Conservation (phyloP, 2,888 invertebrate genomes). For the Ariolimax columbianus region DNA sequence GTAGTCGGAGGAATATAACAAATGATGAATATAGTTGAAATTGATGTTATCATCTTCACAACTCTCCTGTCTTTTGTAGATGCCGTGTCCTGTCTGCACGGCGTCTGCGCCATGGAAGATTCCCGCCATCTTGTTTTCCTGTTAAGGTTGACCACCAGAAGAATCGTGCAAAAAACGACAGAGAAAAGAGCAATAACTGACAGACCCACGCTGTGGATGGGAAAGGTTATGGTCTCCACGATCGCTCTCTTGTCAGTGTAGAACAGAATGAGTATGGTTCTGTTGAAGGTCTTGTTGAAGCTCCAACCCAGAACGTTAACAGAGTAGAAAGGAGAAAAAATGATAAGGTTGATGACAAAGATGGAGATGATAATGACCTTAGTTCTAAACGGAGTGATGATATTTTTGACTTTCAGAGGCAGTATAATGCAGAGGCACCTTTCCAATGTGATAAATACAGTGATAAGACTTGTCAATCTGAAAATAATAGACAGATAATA, state of each 20-base stretch:
- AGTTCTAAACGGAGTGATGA: too few species aligned
- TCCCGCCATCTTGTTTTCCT: conserved; percentile 26
- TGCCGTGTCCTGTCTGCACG: background rate
- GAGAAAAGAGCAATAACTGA: background rate
- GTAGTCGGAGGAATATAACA: background rate
- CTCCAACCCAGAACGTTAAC: background rate
- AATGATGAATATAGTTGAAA: conserved; percentile 19
- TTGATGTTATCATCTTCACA: background rate
- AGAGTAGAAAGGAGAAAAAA: background rate
- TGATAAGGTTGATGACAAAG: background rate
- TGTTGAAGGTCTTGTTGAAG: background rate
- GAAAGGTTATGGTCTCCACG: too few species aligned
- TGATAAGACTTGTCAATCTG: conserved; percentile 16
- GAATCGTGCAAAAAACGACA: conserved; percentile 2
- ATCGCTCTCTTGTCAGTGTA: background rate
- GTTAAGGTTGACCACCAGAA: conserved; percentile 11
- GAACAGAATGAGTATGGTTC: background rate
- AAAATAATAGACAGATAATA: too few species aligned
- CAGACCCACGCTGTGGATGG: too few species aligned
- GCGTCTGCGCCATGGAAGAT: background rate
- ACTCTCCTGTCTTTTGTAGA: conserved; percentile 12
- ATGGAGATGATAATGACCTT: background rate
- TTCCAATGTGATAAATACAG: conserved; percentile 23
- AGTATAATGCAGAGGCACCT: conserved; percentile 23
- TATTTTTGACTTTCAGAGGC: conserved; percentile 19